phyloP scores from a whole-genome alignment of 1,140 invertebrate genomes.

The Hirudo medicinalis region DNA sequence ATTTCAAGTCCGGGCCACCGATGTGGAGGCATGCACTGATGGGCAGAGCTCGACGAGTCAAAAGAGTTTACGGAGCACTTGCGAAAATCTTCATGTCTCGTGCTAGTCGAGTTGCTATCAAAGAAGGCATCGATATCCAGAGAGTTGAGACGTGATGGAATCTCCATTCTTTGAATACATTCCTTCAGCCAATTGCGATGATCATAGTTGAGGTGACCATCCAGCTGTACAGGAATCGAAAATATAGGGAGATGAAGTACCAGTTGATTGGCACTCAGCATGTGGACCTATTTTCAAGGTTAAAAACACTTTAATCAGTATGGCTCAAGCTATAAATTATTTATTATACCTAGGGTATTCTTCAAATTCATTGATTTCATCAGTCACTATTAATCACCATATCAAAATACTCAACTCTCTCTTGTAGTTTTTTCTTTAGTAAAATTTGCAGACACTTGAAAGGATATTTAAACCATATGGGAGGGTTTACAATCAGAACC shows the following conservation, averaged over 20 bases:
- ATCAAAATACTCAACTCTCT: conserved; percentile 47
- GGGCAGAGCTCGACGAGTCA: not conserved
- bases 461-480: conserved; percentile 92
- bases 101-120: not conserved
- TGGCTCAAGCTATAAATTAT: not conserved
- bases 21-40: not conserved
- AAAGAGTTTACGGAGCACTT: not conserved
- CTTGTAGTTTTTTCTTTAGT: conserved; percentile 83
- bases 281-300: not conserved
- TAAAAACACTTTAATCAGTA: not conserved
- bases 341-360: not conserved
- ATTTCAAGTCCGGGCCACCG: not conserved
- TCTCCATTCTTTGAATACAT: not conserved
- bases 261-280: not conserved
- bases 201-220: not conserved
- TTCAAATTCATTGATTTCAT: not conserved
- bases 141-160: no score
- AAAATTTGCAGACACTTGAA: conserved; percentile 89
- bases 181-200: not conserved
- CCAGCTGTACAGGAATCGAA: not conserved
- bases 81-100: not conserved
- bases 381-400: no score
- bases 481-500: conserved; percentile 88
- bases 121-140: not conserved
- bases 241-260: not conserved